phyloP scores from a whole-genome alignment of 2,888 invertebrate species.

The Chymomyza amoena region DNA sequence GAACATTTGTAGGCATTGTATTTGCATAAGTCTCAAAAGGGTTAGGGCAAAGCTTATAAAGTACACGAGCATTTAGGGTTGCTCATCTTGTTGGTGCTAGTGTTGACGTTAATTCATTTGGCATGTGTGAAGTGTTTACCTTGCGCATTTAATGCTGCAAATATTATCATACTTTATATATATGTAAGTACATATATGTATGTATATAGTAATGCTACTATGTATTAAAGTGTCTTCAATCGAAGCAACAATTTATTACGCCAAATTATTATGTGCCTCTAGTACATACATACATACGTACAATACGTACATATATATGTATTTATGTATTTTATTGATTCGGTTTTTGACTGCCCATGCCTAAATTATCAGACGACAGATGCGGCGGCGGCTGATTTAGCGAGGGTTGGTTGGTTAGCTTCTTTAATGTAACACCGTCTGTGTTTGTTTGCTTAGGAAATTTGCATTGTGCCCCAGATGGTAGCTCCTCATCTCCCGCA shows the following conservation, averaged over 20 bases:
- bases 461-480: constrained; percentile 49
- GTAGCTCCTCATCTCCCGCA: neutral
- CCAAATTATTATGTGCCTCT: constrained; percentile 49
- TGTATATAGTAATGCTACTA: too few relatives aligned
- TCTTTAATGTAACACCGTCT: constrained; percentile 6
- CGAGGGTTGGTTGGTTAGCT: constrained; percentile 9
- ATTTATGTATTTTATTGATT: constrained; percentile 63
- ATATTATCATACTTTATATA: constrained; percentile 52
- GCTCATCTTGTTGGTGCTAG: neutral
- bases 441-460: constrained; percentile 56
- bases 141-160: constrained; percentile 65
- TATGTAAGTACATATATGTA: neutral
- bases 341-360: constrained; percentile 52
- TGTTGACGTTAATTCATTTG: constrained; percentile 3
- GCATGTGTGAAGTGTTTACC: constrained; percentile 63
- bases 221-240: neutral
- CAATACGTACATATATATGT: neutral
- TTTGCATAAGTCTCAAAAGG: neutral
- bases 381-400: constrained; percentile 21
- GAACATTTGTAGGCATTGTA: neutral
- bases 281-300: neutral
- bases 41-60: neutral
- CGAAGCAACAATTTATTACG: constrained; percentile 51
- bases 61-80: neutral
- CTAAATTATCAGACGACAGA: constrained; percentile 48